A percentile compares a stretch with the other conserved stretches of the same genome.
phyloP scores from a whole-genome alignment of 2,888 invertebrate genomes.

The Agrilus cyanescens region DNA sequence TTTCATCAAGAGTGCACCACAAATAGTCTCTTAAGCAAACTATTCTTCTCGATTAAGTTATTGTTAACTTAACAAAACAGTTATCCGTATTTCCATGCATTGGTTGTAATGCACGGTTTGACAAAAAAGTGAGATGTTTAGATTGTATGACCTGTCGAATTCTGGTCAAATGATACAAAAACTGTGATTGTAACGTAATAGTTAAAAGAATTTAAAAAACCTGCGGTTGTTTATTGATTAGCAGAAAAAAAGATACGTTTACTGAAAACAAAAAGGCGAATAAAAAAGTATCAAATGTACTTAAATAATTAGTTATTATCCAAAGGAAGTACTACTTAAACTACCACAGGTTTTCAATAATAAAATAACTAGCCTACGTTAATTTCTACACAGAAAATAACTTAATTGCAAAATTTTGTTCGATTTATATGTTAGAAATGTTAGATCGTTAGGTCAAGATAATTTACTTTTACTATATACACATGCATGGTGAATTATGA shows the following conservation, averaged over 20 bases:
- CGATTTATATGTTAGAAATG: too few species aligned
- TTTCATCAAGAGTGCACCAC: too few species aligned
- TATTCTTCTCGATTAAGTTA: too few species aligned
- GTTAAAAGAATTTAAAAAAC: constrained; percentile 16
- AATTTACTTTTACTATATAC: too few species aligned
- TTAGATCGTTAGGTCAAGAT: too few species aligned
- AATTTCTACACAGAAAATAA: too few species aligned
- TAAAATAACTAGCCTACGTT: neutral
- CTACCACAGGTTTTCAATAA: constrained; percentile 6
- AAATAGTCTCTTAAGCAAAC: too few species aligned
- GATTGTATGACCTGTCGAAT: constrained; percentile 31
- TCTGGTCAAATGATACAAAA: constrained; percentile 29
- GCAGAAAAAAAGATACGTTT: constrained; percentile 5
- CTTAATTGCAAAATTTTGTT: too few species aligned
- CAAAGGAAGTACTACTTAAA: neutral
- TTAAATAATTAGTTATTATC: constrained; percentile 1
- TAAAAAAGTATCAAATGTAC: neutral
- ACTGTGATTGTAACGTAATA: constrained; percentile 31
- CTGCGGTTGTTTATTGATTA: constrained; percentile 6
- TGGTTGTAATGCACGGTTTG: constrained; percentile 35
- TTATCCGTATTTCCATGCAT: constrained; percentile 22
- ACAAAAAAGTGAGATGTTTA: constrained; percentile 40
- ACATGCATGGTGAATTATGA: too few species aligned
- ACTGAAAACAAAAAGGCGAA: constrained; percentile 4
- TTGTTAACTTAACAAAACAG: too few species aligned